Evolutionary conservation across 2,113 vertebrate species (phyloP).

Genomic region (Paracanthobrama guichenoti): DNA sequence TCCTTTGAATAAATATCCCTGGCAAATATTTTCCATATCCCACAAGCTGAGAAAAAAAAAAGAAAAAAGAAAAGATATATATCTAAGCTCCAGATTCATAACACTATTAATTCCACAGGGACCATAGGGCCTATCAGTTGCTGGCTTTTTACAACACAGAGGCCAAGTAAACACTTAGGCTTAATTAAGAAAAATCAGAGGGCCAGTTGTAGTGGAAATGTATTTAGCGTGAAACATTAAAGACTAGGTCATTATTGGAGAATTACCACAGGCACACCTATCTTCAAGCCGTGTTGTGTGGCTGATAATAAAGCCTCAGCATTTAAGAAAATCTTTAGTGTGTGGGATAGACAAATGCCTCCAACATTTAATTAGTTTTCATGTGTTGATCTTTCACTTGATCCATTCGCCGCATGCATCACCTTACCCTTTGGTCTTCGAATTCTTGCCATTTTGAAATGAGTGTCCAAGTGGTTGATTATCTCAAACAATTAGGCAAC

Average conservation of each 20-base stretch:
- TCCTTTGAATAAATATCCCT: slow-evolving; percentile 6
- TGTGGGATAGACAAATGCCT: not conserved
- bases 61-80: no score
- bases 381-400: not conserved
- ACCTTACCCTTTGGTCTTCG: slow-evolving; percentile 10
- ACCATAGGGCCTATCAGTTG: not conserved
- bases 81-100: not conserved
- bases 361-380: slow-evolving; percentile 12
- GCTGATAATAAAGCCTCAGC: not conserved
- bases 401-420: not conserved
- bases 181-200: slow-evolving; percentile 17
- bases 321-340: not conserved
- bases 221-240: slow-evolving; percentile 21
- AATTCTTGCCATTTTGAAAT: slow-evolving; percentile 11
- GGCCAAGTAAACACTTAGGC: not conserved
- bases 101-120: slow-evolving; percentile 14
- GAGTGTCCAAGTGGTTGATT: slow-evolving; percentile 21
- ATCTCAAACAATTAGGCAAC: slow-evolving; percentile 29
- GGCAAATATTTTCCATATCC: not conserved
- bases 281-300: not conserved
- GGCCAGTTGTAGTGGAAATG: slow-evolving; percentile 22
- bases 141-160: slow-evolving; percentile 5
- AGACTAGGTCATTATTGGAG: slow-evolving; percentile 13
- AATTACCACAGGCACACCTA: not conserved
- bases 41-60: not conserved